A percentile compares a stretch with the other conserved stretches of the same genome.
Conservation (phyloP, 2,797 vertebrate genomes). For the Karalla daura region DNA sequence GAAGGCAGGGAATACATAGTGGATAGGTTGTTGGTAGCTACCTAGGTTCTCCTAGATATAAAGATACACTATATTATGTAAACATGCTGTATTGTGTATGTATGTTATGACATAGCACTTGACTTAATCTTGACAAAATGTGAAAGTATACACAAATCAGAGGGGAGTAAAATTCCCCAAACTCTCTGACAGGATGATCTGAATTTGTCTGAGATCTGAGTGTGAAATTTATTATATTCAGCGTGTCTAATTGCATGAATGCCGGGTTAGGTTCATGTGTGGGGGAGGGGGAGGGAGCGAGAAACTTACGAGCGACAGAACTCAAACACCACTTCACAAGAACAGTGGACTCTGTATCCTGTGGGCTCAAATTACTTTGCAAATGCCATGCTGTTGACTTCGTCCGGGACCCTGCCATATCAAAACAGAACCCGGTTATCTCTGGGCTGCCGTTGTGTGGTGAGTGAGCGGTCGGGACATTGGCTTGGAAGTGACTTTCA, state of each 20-base stretch:
- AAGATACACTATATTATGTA: no score
- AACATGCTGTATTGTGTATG: no score
- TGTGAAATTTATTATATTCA: neutral
- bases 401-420: conserved; percentile 52
- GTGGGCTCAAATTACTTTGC: conserved; percentile 64
- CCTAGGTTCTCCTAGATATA: no score
- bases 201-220: neutral
- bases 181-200: neutral
- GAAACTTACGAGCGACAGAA: conserved; percentile 45
- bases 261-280: neutral
- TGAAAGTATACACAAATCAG: no score
- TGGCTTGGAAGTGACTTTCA: conserved; percentile 72
- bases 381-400: conserved; percentile 69
- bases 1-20: no score
- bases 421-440: conserved; percentile 68
- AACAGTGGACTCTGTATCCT: conserved; percentile 54
- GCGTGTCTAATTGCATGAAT: neutral
- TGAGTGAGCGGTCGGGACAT: conserved; percentile 63
- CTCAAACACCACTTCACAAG: conserved; percentile 35
- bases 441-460: conserved; percentile 46
- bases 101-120: no score
- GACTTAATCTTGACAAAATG: no score
- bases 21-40: no score
- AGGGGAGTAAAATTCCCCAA: no score
- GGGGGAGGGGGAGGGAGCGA: neutral